Percentiles rank a stretch among this genome's conserved stretches.
Conservation (phyloP, 2,113 vertebrate genomes). For the Microcebus ravelobensis region DNA sequence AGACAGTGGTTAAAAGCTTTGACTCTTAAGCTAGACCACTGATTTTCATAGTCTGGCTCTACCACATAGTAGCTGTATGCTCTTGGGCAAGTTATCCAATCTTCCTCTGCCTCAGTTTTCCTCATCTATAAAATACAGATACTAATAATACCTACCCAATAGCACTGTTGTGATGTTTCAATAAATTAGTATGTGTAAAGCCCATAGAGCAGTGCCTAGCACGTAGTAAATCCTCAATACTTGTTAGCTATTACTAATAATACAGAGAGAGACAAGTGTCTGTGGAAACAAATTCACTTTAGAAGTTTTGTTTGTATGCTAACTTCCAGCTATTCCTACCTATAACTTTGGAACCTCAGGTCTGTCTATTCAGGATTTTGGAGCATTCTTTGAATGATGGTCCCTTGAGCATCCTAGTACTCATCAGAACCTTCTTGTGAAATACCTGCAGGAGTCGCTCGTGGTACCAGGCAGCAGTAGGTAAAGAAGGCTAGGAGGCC, state of each 20-base stretch:
- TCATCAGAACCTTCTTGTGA: neutral
- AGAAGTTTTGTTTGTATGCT: constrained; percentile 2
- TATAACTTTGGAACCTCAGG: neutral
- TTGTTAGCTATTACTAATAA: neutral
- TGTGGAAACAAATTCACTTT: constrained; percentile 12
- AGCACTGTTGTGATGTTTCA: neutral
- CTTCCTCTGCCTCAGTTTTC: neutral
- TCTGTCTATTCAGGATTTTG: neutral
- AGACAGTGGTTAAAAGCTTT: neutral
- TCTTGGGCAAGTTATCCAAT: neutral
- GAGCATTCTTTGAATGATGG: constrained; percentile 12
- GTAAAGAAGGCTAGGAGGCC: neutral
- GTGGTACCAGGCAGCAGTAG: neutral
- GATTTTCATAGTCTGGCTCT: neutral
- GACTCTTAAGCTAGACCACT: neutral
- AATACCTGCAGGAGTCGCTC: neutral
- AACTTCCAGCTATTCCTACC: neutral
- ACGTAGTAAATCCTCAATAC: neutral
- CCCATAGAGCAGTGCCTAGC: neutral
- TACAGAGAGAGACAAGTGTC: neutral
- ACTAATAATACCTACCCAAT: neutral
- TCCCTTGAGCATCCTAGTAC: neutral
- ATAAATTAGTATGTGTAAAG: neutral
- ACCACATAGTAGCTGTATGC: neutral
- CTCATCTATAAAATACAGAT: neutral